Base-by-base conservation (phyloP, 2,888 invertebrate species). In the Allophyes oxyacanthae region DNA sequence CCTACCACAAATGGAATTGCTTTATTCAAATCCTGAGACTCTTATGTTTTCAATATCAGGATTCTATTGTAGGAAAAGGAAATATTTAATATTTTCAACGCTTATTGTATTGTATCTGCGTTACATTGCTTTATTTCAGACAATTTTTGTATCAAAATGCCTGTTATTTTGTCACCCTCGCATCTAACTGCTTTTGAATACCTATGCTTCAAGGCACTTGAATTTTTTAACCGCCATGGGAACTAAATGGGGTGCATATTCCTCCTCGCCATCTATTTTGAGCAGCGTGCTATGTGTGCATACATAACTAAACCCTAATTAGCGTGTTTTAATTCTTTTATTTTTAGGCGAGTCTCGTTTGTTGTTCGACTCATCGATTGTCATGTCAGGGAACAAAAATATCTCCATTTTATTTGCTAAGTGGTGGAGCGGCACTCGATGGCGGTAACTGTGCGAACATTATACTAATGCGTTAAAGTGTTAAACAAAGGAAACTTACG, bases 401-500 rank as follows among this genome's bases (percentile, higher is more conserved):
- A 2, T 50, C n/a, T 40, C 9, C 9, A 26, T 49, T 44, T 34
- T 26, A 51, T 56, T 48, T 34, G 33, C 25, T 43, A 26, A 54
- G 34, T 46, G 36, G 20, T 14, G 46, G 15, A 42, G 38, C 40
- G 26, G 57, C 49, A 36, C 40, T 34, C 37, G 52, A 38, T 34
- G 45, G 34, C 57, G 38, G 6, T 57, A 53, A 57, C 66, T 79
- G 74, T 81, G 79, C 73, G 78, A 79, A 79, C 71, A 72, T 74
- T 71, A 77, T 75, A 75, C 72, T 78, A 80, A 81, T 78, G 80
- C 78, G 82, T 82, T 77, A 82, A 90, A 89, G 79, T 78, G 80
- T 81, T 78, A 86, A 90, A 91, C 90, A 91, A 91, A 91, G 88
- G 87, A 87, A 88, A 77, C 82, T 82, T 81, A 79, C 81, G 81